These are phyloP conservation scores for Deilephila porcellus DNA, from an alignment of 2,888 invertebrate genomes.

Conservation along the genomic window DNA sequence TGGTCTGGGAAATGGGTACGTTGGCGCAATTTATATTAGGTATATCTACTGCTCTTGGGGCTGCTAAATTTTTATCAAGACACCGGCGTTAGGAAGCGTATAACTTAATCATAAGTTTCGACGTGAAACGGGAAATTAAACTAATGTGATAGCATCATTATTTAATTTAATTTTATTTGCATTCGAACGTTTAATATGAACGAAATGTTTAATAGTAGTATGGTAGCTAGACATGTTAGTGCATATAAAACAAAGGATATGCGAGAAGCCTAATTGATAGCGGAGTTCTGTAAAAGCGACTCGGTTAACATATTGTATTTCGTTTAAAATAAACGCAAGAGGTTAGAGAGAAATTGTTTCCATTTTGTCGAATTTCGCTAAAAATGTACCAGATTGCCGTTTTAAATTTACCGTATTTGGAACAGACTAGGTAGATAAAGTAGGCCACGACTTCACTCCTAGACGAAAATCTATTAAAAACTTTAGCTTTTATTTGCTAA, in stretches of 20 bases:
- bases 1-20: too few relatives aligned
- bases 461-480: constrained; percentile 35
- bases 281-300: neutral
- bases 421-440: constrained; percentile 44
- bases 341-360: constrained; percentile 23
- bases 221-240: too few relatives aligned
- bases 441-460: constrained; percentile 44
- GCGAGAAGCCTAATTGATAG: neutral
- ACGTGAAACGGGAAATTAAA: too few relatives aligned
- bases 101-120: too few relatives aligned
- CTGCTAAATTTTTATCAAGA: too few relatives aligned
- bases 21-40: too few relatives aligned
- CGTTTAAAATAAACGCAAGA: constrained; percentile 3
- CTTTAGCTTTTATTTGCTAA: constrained; percentile 30
- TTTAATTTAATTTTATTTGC: too few relatives aligned
- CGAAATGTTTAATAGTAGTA: too few relatives aligned
- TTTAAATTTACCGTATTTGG: constrained; percentile 50
- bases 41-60: too few relatives aligned
- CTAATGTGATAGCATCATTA: too few relatives aligned
- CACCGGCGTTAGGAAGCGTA: too few relatives aligned
- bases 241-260: neutral
- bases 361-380: constrained; percentile 24
- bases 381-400: constrained; percentile 37
- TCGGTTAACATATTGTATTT: neutral
- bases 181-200: too few relatives aligned